Percentiles rank a stretch among this genome's conserved stretches.
Conservation (phyloP, 2,888 invertebrate species). For the Blastobasis adustella region DNA sequence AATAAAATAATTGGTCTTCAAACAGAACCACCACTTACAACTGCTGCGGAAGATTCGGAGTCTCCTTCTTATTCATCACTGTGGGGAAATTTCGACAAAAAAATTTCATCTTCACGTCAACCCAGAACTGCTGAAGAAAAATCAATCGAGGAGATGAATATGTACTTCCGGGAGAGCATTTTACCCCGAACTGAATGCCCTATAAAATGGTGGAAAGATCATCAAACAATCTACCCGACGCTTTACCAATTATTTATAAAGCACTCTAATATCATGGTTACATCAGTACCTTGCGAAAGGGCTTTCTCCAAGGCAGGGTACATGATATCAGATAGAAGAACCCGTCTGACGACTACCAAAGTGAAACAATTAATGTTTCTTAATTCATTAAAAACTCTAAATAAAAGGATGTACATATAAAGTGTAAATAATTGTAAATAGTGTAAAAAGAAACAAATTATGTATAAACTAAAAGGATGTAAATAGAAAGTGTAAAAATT, state of each 20-base stretch:
- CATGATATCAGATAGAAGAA: constrained; percentile 10
- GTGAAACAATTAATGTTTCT: not conserved
- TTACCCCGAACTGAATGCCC: constrained; percentile 1
- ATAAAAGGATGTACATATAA: not conserved
- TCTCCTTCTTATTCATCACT: too few species aligned
- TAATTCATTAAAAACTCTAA: not conserved
- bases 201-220: constrained; percentile 13
- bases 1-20: not conserved
- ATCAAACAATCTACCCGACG: constrained; percentile 9
- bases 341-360: not conserved
- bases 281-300: constrained; percentile 11
- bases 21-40: not conserved
- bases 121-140: not conserved
- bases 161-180: too few species aligned
- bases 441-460: not conserved
- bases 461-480: too few species aligned
- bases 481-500: too few species aligned
- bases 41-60: constrained; percentile 1
- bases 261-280: constrained; percentile 10
- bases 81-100: not conserved
- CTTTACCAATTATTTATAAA: constrained; percentile 6
- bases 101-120: constrained; percentile 1
- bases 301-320: constrained; percentile 9
- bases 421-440: not conserved
- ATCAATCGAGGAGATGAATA: not conserved